phyloP scores from a whole-genome alignment of 1,140 invertebrate species.

The Neodiprion pinetum region DNA sequence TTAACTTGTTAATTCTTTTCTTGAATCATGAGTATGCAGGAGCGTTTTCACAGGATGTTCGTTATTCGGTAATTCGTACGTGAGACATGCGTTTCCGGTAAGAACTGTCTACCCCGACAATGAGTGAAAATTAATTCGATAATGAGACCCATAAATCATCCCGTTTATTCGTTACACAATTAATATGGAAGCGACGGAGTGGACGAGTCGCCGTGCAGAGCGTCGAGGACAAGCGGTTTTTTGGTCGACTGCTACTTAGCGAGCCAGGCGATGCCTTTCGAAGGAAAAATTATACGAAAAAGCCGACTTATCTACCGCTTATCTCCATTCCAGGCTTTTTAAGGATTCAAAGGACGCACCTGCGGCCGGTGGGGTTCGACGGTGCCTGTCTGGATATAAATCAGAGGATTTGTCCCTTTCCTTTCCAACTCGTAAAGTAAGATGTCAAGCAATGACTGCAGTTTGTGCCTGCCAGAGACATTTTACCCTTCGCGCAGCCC shows the following conservation, averaged over 20 bases:
- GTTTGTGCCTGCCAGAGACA: not conserved
- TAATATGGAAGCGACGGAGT: not conserved
- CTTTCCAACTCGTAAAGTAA: constrained; percentile 22
- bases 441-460: constrained; percentile 24
- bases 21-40: no score
- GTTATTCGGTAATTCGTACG: no score
- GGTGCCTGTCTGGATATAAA: constrained; percentile 22
- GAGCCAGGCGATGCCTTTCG: not conserved
- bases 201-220: no score
- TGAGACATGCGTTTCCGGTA: no score
- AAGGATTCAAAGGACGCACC: constrained; percentile 18
- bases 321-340: constrained; percentile 4
- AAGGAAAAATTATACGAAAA: constrained; percentile 9
- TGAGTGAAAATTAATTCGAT: no score
- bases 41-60: no score
- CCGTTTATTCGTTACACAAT: not conserved
- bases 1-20: no score
- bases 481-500: not conserved
- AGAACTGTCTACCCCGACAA: no score
- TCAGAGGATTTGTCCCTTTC: constrained; percentile 25
- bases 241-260: no score
- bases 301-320: constrained; percentile 12
- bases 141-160: no score
- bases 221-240: no score
- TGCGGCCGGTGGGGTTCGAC: constrained; percentile 13